Conservation (phyloP, 2,797 vertebrate genomes). For the Apogon hyalosoma region DNA sequence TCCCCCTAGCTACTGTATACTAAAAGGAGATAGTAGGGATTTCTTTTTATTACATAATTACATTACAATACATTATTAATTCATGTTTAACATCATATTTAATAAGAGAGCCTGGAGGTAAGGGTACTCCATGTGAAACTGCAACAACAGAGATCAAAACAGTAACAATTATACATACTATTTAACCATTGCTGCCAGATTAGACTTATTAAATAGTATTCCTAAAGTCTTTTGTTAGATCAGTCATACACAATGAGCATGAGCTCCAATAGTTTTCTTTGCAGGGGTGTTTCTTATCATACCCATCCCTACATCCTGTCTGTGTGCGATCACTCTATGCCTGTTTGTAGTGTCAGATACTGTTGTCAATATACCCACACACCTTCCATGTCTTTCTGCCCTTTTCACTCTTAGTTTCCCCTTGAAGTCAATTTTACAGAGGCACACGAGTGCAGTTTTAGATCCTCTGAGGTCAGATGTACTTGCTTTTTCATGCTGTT, state of each 20-base stretch:
- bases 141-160: slow-evolving; percentile 6
- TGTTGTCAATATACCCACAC: slow-evolving; percentile 23
- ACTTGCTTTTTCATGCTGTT: slow-evolving; percentile 15
- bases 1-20: no score
- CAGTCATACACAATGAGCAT: slow-evolving; percentile 74
- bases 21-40: no score
- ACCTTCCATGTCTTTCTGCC: slow-evolving; percentile 15
- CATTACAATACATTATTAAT: no score
- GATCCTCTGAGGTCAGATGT: slow-evolving; percentile 22
- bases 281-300: slow-evolving; percentile 69
- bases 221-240: slow-evolving; percentile 79
- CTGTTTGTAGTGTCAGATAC: slow-evolving; percentile 16
- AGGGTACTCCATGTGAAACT: slow-evolving; percentile 13
- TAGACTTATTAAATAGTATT: slow-evolving; percentile 37
- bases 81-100: no score
- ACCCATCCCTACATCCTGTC: slow-evolving; percentile 19
- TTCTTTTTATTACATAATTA: no score
- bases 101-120: neutral
- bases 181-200: slow-evolving; percentile 10
- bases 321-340: slow-evolving; percentile 4
- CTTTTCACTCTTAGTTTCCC: neutral
- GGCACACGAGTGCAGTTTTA: slow-evolving; percentile 4
- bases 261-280: slow-evolving; percentile 82
- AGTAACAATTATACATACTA: no score
- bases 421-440: slow-evolving; percentile 16